Percentiles rank a stretch among this genome's conserved stretches.
phyloP scores from a whole-genome alignment of 2,888 invertebrate genomes.

The Leucophora obtusa region DNA sequence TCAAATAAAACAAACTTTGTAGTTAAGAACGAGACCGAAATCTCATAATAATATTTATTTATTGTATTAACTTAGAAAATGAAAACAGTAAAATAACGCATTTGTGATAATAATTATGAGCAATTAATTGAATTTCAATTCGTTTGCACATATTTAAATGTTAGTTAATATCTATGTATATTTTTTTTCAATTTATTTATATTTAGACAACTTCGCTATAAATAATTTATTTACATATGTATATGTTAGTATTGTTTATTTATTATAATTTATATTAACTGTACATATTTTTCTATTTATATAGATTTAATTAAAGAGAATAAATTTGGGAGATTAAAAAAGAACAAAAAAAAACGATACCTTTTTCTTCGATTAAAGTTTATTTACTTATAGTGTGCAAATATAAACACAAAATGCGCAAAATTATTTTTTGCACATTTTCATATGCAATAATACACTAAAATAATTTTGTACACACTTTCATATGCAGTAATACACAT shows the following conservation, averaged over 20 bases:
- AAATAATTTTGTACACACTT: too few relatives aligned
- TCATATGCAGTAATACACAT: too few relatives aligned
- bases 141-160: background rate
- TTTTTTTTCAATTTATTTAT: background rate
- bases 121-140: background rate
- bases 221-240: background rate
- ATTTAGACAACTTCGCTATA: background rate
- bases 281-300: background rate
- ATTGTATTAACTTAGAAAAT: conserved; percentile 12
- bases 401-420: too few relatives aligned
- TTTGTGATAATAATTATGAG: conserved; percentile 2
- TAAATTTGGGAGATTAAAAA: too few relatives aligned
- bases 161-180: background rate
- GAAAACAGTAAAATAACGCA: background rate
- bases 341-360: too few relatives aligned
- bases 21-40: conserved; percentile 22
- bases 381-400: too few relatives aligned
- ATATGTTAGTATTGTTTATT: conserved; percentile 12
- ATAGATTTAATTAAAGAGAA: too few relatives aligned
- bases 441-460: too few relatives aligned
- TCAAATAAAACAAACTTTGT: background rate
- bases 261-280: background rate
- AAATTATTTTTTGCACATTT: too few relatives aligned
- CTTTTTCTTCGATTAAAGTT: too few relatives aligned
- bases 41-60: conserved; percentile 5